Percentiles rank a stretch among this genome's conserved stretches.
phyloP scores from a whole-genome alignment of 1,140 invertebrate species.

The Globodera ellingtonae region DNA sequence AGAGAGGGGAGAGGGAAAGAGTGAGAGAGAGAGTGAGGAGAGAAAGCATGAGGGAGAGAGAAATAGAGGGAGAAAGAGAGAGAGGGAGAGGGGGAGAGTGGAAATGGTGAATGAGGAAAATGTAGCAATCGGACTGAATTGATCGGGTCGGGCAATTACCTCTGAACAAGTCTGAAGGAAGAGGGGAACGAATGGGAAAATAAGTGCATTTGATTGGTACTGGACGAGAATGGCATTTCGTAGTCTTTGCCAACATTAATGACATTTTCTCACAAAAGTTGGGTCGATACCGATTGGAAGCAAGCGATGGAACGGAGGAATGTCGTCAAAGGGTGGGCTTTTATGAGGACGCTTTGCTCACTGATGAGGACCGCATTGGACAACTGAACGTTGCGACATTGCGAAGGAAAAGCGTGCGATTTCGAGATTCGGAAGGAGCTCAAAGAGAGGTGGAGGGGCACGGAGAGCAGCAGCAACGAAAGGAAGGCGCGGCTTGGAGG shows the following conservation, averaged over 20 bases:
- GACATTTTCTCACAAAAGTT: slow-evolving; percentile 33
- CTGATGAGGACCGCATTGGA: not conserved
- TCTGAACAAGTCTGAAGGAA: too few species aligned
- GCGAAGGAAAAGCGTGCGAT: slow-evolving; percentile 49
- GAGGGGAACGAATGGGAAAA: not conserved
- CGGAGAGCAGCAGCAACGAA: slow-evolving; percentile 40
- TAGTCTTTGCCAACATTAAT: not conserved
- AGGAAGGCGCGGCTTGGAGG: slow-evolving; percentile 32
- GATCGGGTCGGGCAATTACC: too few species aligned
- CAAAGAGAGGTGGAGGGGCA: slow-evolving; percentile 31
- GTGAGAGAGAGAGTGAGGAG: not conserved
- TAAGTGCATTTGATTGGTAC: not conserved
- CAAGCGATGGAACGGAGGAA: slow-evolving; percentile 39
- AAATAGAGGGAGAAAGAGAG: not conserved
- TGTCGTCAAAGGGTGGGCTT: slow-evolving; percentile 10
- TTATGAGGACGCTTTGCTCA: slow-evolving; percentile 2
- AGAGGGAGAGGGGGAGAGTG: not conserved
- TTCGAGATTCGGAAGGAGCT: slow-evolving; percentile 34
- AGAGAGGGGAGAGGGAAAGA: not conserved
- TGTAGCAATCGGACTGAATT: too few species aligned
- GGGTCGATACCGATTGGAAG: slow-evolving; percentile 54
- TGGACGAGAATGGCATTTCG: not conserved
- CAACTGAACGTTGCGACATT: slow-evolving; percentile 11
- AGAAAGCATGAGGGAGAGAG: too few species aligned
- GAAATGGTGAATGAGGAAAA: too few species aligned